phyloP scores from a whole-genome alignment of 2,797 vertebrate species.

The Acrossocheilus fasciatus region DNA sequence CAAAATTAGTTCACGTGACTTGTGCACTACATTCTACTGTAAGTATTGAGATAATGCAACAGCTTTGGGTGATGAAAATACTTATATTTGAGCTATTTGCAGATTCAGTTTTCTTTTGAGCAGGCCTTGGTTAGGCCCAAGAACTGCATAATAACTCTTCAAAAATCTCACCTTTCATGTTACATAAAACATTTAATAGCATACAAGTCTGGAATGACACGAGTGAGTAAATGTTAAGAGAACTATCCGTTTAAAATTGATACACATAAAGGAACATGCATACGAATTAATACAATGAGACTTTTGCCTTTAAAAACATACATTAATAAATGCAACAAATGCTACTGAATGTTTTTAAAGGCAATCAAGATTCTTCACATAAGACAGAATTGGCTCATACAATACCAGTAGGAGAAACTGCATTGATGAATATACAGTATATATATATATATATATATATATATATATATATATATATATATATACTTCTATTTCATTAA shows the following conservation, averaged over 20 bases:
- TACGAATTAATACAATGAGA: not conserved
- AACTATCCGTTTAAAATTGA: not conserved
- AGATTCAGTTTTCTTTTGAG: not conserved
- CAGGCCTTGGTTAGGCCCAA: not conserved
- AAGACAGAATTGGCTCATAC: not conserved
- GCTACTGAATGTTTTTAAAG: not conserved
- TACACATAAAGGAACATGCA: not conserved
- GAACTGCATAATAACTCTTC: not conserved
- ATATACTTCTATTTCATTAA: slow-evolving; percentile 15
- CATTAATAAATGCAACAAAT: not conserved
- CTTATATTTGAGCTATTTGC: not conserved
- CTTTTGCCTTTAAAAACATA: not conserved
- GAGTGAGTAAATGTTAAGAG: not conserved
- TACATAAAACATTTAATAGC: not conserved
- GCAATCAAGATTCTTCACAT: not conserved
- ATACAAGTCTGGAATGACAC: not conserved
- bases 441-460: not conserved
- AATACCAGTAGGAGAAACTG: not conserved
- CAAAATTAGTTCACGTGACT: not conserved
- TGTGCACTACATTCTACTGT: not conserved
- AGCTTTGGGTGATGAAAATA: not conserved
- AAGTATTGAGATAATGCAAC: not conserved
- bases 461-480: not conserved
- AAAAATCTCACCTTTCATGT: not conserved
- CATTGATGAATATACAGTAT: not conserved